Conservation (phyloP, 2,888 invertebrate species). For the Taphrorychus bicolor region DNA sequence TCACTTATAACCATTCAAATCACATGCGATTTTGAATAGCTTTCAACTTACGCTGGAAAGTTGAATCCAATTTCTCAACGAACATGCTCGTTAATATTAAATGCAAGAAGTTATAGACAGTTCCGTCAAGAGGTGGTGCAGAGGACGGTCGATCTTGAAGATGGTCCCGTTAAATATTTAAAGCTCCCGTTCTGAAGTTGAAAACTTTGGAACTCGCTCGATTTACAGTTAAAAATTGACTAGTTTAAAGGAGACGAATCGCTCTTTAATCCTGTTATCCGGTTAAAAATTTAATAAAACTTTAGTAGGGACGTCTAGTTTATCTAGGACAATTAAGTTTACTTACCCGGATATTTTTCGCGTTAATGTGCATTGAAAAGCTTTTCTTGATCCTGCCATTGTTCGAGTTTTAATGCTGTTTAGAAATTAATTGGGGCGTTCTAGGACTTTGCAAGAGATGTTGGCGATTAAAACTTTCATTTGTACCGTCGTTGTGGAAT, state of each 20-base stretch:
- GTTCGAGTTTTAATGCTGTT: background rate
- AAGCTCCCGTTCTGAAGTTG: conserved; percentile 25
- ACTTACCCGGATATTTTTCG: background rate
- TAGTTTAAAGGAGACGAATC: conserved; percentile 17
- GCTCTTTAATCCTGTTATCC: conserved; percentile 17
- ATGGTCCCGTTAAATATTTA: conserved; percentile 14
- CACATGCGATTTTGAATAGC: background rate
- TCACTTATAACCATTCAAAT: background rate
- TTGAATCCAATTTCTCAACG: background rate
- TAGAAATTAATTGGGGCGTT: background rate
- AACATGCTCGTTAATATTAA: conserved; percentile 1
- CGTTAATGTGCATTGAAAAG: background rate
- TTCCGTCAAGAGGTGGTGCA: background rate
- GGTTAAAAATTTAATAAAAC: conserved; percentile 18
- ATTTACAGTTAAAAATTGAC: conserved; percentile 22
- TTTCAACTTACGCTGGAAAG: background rate
- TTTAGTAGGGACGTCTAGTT: conserved; percentile 3
- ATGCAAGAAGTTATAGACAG: background rate
- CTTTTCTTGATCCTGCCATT: background rate
- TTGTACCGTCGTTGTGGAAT: background rate
- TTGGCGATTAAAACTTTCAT: background rate
- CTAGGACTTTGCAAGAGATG: background rate
- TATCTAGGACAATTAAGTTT: conserved; percentile 1
- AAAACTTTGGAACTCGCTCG: conserved; percentile 16
- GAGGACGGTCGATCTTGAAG: background rate